Percentiles rank a stretch among this genome's conserved stretches.
phyloP scores from a whole-genome alignment of 1,140 invertebrate species.

The Cyphomyrmex costatus region DNA sequence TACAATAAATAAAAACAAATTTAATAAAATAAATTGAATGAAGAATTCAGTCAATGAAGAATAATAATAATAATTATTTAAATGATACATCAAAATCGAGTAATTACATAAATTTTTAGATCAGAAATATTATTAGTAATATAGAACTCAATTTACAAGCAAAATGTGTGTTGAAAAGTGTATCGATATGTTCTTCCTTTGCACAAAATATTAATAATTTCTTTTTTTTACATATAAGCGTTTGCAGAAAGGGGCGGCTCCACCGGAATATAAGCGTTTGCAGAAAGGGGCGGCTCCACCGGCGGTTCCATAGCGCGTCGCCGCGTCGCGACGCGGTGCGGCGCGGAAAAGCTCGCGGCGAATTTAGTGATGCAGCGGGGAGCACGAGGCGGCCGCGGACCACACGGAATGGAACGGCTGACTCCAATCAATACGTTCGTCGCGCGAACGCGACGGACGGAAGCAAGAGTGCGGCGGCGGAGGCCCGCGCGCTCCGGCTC shows the following conservation, averaged over 20 bases:
- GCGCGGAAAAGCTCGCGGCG: constrained; percentile 52
- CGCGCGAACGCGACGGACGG: constrained; percentile 69
- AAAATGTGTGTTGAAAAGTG: too few species aligned
- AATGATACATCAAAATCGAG: not conserved
- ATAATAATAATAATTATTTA: not conserved
- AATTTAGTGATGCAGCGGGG: constrained; percentile 37
- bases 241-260: not conserved
- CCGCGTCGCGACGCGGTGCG: not conserved
- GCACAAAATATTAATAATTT: too few species aligned
- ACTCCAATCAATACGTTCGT: constrained; percentile 83
- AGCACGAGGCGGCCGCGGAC: constrained; percentile 22
- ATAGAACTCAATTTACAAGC: too few species aligned
- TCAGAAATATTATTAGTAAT: too few species aligned
- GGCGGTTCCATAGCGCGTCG: not conserved
- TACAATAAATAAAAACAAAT: not conserved
- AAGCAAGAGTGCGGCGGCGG: constrained; percentile 41
- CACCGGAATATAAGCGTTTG: not conserved
- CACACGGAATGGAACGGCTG: constrained; percentile 23
- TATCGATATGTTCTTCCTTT: too few species aligned
- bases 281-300: not conserved
- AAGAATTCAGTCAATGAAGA: not conserved
- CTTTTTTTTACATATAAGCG: not conserved
- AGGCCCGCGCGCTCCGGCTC: constrained; percentile 53
- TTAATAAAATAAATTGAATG: not conserved
- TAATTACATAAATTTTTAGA: too few species aligned